A percentile compares a stretch with the other conserved stretches of the same genome.
Evolutionary conservation across 2,888 invertebrate species (phyloP).

Genomic region (Panzeria rudis): DNA sequence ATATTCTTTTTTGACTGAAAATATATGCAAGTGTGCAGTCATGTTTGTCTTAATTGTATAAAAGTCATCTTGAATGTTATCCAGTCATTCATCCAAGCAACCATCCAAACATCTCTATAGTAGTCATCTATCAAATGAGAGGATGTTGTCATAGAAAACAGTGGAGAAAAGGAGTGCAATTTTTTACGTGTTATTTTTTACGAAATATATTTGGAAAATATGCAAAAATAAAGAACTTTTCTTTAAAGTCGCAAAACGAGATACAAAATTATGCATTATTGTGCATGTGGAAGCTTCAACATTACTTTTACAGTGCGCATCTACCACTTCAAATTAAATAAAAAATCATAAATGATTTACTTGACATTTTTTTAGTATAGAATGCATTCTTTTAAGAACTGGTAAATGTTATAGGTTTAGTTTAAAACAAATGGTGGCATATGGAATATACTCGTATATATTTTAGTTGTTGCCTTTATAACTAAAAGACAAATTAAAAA

Average conservation of each 20-base stretch:
- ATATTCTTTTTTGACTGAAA: conserved; percentile 61
- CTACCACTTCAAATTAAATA: background rate
- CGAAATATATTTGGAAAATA: no score
- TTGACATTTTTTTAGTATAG: background rate
- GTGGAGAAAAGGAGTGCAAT: background rate
- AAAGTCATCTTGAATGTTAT: conserved; percentile 67
- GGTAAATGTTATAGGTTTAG: background rate
- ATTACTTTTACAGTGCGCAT: no score
- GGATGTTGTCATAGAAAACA: conserved; percentile 32
- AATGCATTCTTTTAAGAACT: conserved; percentile 14
- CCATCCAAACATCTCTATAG: conserved; percentile 44
- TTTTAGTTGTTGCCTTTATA: conserved; percentile 45
- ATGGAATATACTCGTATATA: background rate
- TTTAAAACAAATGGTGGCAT: conserved; percentile 43
- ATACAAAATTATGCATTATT: no score
- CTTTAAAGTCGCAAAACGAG: no score
- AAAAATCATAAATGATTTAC: no score
- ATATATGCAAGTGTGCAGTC: conserved; percentile 63
- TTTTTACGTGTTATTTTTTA: no score
- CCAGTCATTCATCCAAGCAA: conserved; percentile 34
- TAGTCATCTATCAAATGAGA: conserved; percentile 45
- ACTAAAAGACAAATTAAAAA: conserved; percentile 65
- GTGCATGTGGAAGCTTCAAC: no score
- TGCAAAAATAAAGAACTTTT: no score
- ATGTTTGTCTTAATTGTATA: conserved; percentile 68